Evolutionary conservation across 1,140 invertebrate species (phyloP), one percentile per base, ranked within the genome.

Genomic region (Meloidogyne exigua): DNA sequence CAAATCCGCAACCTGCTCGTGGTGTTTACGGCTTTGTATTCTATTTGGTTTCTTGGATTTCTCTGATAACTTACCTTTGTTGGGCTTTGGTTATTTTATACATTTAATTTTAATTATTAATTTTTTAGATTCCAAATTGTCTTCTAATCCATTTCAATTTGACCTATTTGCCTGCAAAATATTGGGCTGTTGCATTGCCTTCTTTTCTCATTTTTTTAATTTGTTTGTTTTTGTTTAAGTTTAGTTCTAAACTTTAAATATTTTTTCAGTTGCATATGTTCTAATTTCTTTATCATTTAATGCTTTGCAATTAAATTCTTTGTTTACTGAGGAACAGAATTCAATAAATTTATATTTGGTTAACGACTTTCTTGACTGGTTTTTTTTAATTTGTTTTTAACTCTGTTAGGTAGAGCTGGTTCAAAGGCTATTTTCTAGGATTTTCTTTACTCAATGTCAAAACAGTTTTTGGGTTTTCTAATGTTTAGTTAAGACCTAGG

Each of bases 321-420:
- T 42, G 49, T 63, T 67, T 71, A 28, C 18, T 82, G 15, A 79
- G 26, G 75, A 68, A n/a, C 66, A 76, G 44, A 68, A 72, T 36
- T 70, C 42, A 44, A 39, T 23, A 39, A 23, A 65, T 7, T 28
- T 26, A 7, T 65, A 64, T 23, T 44, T 82, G 21, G 57, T 80
- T 18, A 82, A 82, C 80, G 81, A 82, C 65, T 82, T 82, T 64
- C n/a, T 81, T 28, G 81, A 84, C 42, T 81, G 72, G n/a, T 44
- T 44, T n/a, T 57, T 57, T 1, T 57, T 57, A 39, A 39, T n/a
- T n/a, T n/a, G 7, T 57, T n/a, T n/a, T 57, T 49, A n/a, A n/a
- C n/a, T n/a, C n/a, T n/a, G n/a, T n/a, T n/a, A n/a, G n/a, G n/a
- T n/a, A n/a, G n/a, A n/a, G n/a, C n/a, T n/a, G n/a, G n/a, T n/a